Conservation (phyloP, 2,888 invertebrate species). For the Chrysolina oricalcia region DNA sequence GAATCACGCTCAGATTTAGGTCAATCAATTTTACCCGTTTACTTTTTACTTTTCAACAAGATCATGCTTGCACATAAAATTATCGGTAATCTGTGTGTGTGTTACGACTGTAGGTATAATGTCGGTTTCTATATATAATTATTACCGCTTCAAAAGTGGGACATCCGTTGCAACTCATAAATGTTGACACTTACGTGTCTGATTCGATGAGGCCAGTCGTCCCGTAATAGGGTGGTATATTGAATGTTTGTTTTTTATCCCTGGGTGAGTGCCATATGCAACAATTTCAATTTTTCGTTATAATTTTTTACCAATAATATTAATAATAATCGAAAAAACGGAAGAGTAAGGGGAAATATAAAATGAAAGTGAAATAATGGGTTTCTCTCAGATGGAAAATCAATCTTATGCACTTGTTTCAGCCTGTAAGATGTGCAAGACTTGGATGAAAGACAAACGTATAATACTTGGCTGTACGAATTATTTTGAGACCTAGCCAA, state of each 20-base stretch:
- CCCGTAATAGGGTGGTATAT: not conserved
- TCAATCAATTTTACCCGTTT: conserved; percentile 30
- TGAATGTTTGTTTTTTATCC: not conserved
- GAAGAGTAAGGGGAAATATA: too few species aligned
- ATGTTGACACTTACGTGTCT: conserved; percentile 36
- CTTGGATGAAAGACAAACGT: too few species aligned
- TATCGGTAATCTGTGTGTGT: conserved; percentile 36
- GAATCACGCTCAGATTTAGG: not conserved
- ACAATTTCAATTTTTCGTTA: too few species aligned
- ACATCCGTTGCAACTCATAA: conserved; percentile 57
- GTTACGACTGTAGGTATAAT: conserved; percentile 29
- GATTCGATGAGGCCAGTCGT: conserved; percentile 10
- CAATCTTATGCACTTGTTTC: too few species aligned
- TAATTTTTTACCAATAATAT: too few species aligned
- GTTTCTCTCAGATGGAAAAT: too few species aligned
- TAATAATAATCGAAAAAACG: too few species aligned
- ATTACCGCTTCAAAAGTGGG: conserved; percentile 60
- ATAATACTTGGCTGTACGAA: too few species aligned
- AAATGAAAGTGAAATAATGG: too few species aligned
- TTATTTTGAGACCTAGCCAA: too few species aligned
- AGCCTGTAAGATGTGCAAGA: too few species aligned
- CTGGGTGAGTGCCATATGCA: too few species aligned
- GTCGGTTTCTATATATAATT: conserved; percentile 48
- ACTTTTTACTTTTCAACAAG: conserved; percentile 46
- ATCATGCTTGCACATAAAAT: conserved; percentile 40